A percentile compares a stretch with the other conserved stretches of the same genome.
phyloP scores from a whole-genome alignment of 53 echinoderm and acorn worm genomes.

The Zoroaster sp. region DNA sequence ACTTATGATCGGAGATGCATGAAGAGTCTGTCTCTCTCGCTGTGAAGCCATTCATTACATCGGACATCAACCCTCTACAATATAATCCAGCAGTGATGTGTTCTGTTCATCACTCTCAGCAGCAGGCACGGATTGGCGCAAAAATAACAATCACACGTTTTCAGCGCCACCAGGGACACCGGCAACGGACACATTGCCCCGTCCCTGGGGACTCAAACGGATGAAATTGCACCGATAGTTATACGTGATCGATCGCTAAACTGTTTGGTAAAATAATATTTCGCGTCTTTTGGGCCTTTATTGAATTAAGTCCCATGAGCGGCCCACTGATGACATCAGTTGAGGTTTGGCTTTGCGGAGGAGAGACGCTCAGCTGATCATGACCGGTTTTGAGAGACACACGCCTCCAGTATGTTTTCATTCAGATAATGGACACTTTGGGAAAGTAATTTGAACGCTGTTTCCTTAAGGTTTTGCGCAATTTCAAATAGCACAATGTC shows the following conservation, averaged over 20 bases:
- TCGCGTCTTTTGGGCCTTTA: background rate
- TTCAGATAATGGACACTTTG: background rate
- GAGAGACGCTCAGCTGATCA: background rate
- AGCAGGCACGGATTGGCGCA: background rate
- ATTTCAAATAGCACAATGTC: too few species aligned
- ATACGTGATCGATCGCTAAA: constrained; percentile 1
- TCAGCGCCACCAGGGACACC: background rate
- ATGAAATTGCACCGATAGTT: background rate
- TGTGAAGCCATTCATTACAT: background rate
- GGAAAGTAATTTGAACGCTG: background rate
- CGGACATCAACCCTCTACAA: background rate
- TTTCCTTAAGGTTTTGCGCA: too few species aligned
- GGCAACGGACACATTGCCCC: background rate
- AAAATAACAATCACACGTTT: background rate
- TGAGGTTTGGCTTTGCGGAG: background rate
- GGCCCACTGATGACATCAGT: background rate
- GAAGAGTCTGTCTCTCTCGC: too few species aligned
- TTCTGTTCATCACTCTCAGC: background rate
- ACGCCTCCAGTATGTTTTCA: background rate
- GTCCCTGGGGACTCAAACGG: background rate
- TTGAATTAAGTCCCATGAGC: background rate
- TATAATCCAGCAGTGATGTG: background rate
- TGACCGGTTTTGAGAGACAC: background rate
- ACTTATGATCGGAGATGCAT: background rate
- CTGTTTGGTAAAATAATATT: background rate